Base-by-base conservation (phyloP, 1,140 invertebrate genomes). In the Artemia franciscana region DNA sequence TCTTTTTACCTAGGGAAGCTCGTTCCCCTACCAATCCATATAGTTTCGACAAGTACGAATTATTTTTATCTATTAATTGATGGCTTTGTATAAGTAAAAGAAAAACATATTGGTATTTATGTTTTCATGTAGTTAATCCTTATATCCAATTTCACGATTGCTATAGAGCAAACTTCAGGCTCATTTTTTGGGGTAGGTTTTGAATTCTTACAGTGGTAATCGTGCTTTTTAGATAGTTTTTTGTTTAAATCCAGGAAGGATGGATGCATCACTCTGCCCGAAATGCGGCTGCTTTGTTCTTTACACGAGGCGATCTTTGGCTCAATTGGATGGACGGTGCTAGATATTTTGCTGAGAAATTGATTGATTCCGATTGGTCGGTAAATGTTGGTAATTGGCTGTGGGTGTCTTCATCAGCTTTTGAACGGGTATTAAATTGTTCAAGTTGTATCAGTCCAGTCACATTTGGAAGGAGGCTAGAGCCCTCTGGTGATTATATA, bases 371-470 rank as follows among this genome's bases (percentile, higher is more conserved):
- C 67, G 84, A 85, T 69, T 85, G 82, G 82, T 81, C 82, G 28
- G 72, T 85, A 2, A 86, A 85, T 76, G 83, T 83, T 63, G 84
- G 83, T n/a, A 84, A 83, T 67, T 86, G 84, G 83, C 80, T 85
- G 79, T 85, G 84, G 84, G 72, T 86, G 0, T 84, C 82, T 3
- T 82, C 82, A 5, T 84, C 82, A 62, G 82, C 83, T 26, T 86
- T 86, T 70, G 63, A 64, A 23, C 60, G 63, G 5, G 26, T 64
- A 18, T 60, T 64, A 21, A 61, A 64, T 30, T 64, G 63, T 57
- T 61, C 63, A 0, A 56, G 84, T 23, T 85, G 85, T 67, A 61
- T 64, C 15, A 84, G 83, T 70, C 83, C 84, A 4, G 78, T 86
- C 27, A 79, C 78, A 9, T 86, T 84, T 77, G 84, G 84, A 5